Evolutionary conservation across 2,888 invertebrate species (phyloP), one percentile per base, ranked within the genome.

Genomic region (Abrostola triplasia): DNA sequence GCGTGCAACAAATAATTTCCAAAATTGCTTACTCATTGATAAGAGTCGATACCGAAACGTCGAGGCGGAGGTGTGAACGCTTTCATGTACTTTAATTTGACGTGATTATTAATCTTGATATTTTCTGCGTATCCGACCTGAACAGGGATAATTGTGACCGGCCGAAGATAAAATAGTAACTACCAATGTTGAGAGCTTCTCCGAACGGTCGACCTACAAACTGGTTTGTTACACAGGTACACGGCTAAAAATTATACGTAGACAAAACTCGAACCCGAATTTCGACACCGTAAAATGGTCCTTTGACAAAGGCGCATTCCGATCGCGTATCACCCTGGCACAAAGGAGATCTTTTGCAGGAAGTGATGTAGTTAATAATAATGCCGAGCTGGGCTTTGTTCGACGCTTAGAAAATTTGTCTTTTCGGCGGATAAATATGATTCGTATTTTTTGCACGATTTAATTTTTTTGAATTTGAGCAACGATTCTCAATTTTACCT

Each of bases 221-320:
- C 94, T 86, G 91, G 94, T 94, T 88, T 88, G 82, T 82, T 87
- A 84, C 92, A 91, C 93, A 94, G 93, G 94, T 92, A 93, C 86
- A 79, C 89, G 87, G 87, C 87, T 87, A 90, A 92, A 92, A 92
- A 90, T 93, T 91, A 91, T 92, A 90, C 88, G 90, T 92, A 92
- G 92, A 91, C 89, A 88, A 91, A 90, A 87, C 86, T 83, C 77
- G 80, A 78, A 84, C 85, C 86, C 85, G 83, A 86, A 88, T 89
- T 90, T 91, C 87, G 89, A 88, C 84, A 87, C 82, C 83, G 84
- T 83, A 82, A 83, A 80, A 83, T 81, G 82, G 83, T 84, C 82
- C 88, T 89, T 88, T 89, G 88, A 88, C 89, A 89, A 88, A 89
- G 88, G 81, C 85, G 84, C 90, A 92, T 92, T 92, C 92, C 91